Percentiles rank a stretch among this genome's conserved stretches.
These are phyloP conservation scores for Cyprinella venusta DNA, from an alignment of 2,797 vertebrate genomes.

Conservation along the genomic window DNA sequence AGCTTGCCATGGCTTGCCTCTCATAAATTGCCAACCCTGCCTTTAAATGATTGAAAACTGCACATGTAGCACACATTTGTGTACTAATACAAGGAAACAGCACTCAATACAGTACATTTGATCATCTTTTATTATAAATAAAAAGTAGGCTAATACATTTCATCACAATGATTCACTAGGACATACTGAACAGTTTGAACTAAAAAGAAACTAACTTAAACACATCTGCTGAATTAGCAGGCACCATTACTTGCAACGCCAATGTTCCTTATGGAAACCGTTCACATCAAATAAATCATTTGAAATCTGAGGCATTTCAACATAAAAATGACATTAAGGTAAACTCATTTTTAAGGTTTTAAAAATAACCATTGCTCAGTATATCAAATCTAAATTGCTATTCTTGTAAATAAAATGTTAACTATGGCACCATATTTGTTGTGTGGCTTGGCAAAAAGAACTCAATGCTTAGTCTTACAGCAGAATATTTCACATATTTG, in stretches of 20 bases:
- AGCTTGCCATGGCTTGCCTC: background rate
- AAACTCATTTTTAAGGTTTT: background rate
- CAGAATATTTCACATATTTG: slow-evolving; percentile 62
- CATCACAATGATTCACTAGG: slow-evolving; percentile 47
- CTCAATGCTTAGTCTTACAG: background rate
- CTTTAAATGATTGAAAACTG: background rate
- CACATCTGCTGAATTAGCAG: slow-evolving; percentile 15
- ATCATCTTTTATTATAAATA: slow-evolving; percentile 59
- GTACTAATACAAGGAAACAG: background rate
- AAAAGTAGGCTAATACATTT: slow-evolving; percentile 21
- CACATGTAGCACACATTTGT: background rate
- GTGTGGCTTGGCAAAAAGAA: background rate
- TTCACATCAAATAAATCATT: slow-evolving; percentile 9
- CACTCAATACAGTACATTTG: background rate
- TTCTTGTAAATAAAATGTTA: slow-evolving; percentile 27
- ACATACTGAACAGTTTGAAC: slow-evolving; percentile 26
- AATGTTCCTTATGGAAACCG: background rate
- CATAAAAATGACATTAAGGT: background rate
- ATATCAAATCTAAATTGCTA: slow-evolving; percentile 43
- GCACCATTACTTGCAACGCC: slow-evolving; percentile 12
- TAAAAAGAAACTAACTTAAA: slow-evolving; percentile 23
- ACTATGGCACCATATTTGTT: background rate
- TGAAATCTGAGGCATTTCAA: slow-evolving; percentile 14
- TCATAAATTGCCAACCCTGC: background rate
- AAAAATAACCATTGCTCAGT: slow-evolving; percentile 21